Percentiles rank a stretch among this genome's conserved stretches.
These are phyloP conservation scores for Melanogrammus aeglefinus DNA, from an alignment of 2,797 vertebrate species.

Conservation along the genomic window DNA sequence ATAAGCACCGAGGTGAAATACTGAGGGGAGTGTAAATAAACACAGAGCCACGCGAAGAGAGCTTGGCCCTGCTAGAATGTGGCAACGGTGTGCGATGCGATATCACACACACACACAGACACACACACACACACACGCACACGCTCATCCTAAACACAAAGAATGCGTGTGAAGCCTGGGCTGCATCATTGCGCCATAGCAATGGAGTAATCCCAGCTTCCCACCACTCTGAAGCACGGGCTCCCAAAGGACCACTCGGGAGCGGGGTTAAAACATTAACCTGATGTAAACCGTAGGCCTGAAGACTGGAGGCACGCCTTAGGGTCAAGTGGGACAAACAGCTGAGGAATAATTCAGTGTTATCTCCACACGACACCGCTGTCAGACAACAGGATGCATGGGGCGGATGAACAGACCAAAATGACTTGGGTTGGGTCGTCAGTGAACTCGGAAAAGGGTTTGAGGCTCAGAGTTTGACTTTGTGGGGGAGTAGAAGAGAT, in stretches of 20 bases:
- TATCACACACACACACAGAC: too few species aligned
- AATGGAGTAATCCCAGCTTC: too few species aligned
- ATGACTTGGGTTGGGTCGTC: background rate
- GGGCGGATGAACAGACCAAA: constrained; percentile 22
- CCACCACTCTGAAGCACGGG: too few species aligned
- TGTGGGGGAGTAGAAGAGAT: constrained; percentile 1
- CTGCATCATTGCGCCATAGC: too few species aligned
- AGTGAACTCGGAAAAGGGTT: constrained; percentile 17
- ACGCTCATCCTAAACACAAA: too few species aligned
- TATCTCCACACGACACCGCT: constrained; percentile 57
- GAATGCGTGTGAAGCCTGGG: too few species aligned
- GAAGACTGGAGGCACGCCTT: constrained; percentile 4
- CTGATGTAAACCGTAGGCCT: background rate
- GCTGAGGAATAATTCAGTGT: constrained; percentile 68
- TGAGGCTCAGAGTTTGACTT: constrained; percentile 20
- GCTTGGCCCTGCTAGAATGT: background rate
- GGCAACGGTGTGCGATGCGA: background rate
- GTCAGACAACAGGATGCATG: constrained; percentile 36
- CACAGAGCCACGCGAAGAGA: background rate
- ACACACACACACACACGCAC: too few species aligned
- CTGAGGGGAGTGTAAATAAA: background rate
- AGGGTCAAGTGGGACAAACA: constrained; percentile 43
- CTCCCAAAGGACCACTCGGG: background rate
- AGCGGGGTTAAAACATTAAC: too few species aligned
- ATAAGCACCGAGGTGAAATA: background rate